Base-by-base conservation (phyloP, 2,888 invertebrate genomes). In the Hanleya hanleyi region DNA sequence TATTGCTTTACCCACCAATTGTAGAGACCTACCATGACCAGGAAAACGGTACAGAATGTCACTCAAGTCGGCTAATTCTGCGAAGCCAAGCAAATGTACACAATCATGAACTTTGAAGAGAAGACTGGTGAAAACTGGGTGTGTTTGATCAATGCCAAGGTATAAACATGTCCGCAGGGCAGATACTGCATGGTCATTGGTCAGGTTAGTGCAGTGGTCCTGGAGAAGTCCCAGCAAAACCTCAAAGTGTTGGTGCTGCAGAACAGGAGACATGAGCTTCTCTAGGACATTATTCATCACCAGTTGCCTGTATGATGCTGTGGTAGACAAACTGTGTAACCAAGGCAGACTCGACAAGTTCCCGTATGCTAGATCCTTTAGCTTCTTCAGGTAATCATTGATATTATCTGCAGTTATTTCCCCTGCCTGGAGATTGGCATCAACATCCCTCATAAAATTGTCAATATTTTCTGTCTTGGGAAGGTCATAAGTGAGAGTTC, bases 251-350 rank as follows among this genome's bases (percentile, higher is more conserved):
- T 36, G 37, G 37, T 71, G 51, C 18, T 61, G 26, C 1, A 35
- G 64, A 33, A 79, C 18, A 9, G 72, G 69, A 6, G 37, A 36
- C 26, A 77, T 49, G 33, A 69, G 36, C 2, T 35, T 32, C n/a
- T 67, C 66, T 26, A 67, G n/a, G 41, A 57, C 64, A 7, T 71
- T 64, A 38, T 77, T 79, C 67, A 77, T 73, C 32, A 76, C 18
- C 5, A 79, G 38, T 67, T 79, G 79, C 71, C 76, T 71, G 22
- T 71, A 75, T 7, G 74, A 64, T 62, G 75, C 66, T 18, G 69
- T 66, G 1, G 29, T 33, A 62, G 76, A 74, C 22, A 76, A 65
- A 18, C 6, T 35, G 26, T 77, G 76, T 9, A 77, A 33, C 77
- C 77, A 77, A 2, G 73, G 77, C 12, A 76, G 35, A 18, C 22